Evolutionary conservation across 2,797 vertebrate genomes (phyloP).

Genomic region (Meriones psammophilus): DNA sequence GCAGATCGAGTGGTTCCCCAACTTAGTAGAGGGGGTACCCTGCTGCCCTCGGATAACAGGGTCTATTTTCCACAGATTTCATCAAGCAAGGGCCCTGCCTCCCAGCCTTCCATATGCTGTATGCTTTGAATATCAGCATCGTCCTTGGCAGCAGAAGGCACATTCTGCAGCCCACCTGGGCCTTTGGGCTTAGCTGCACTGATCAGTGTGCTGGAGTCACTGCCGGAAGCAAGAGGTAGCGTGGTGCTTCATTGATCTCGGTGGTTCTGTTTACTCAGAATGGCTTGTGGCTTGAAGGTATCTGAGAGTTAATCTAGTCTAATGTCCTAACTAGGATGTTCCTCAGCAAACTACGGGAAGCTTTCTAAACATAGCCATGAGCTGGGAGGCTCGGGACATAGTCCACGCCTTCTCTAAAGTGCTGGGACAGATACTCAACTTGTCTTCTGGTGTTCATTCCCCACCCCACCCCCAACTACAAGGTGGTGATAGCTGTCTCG

Average conservation of each 20-base stretch:
- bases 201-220: neutral
- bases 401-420: neutral
- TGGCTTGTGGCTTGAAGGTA: neutral
- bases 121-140: neutral
- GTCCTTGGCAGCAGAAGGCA: neutral
- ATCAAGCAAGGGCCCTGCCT: neutral
- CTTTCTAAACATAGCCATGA: neutral
- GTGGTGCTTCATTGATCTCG: neutral
- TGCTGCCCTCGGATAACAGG: neutral
- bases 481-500: neutral
- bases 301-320: neutral
- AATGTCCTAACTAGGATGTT: neutral
- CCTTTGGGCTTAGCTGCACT: neutral
- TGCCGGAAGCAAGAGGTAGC: constrained; percentile 6
- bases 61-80: neutral
- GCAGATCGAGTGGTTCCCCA: neutral
- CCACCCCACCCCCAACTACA: neutral
- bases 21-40: neutral
- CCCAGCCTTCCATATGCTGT: no score
- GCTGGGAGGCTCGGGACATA: neutral
- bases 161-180: neutral
- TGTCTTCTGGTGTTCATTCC: neutral
- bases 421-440: neutral
- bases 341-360: neutral
- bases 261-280: neutral